phyloP scores from a whole-genome alignment of 1,140 invertebrate species.

The Brachionus rubens region DNA sequence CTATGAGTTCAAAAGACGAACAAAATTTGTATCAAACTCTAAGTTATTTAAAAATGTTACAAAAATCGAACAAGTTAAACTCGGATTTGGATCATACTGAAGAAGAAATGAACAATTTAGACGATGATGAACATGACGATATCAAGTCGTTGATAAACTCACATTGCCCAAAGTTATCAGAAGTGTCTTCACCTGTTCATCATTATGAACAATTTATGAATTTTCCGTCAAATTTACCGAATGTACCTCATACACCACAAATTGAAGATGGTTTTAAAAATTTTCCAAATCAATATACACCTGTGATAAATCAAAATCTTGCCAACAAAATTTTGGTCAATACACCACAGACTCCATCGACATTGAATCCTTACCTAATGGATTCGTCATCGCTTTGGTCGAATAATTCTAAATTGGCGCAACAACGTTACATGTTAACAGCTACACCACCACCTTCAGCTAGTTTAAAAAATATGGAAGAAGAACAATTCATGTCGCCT shows the following conservation, averaged over 20 bases:
- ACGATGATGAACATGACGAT: constrained; percentile 5
- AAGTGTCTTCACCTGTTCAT: constrained; percentile 4
- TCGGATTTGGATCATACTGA: constrained; percentile 18
- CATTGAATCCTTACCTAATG: background rate
- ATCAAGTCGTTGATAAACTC: background rate
- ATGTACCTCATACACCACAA: background rate
- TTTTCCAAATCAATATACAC: background rate
- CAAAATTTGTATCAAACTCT: constrained; percentile 29
- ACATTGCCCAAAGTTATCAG: background rate
- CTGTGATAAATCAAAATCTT: constrained; percentile 7
- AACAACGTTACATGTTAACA: background rate
- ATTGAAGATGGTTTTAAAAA: background rate
- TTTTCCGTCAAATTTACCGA: background rate
- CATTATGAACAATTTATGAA: background rate
- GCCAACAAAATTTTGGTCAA: constrained; percentile 21
- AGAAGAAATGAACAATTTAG: constrained; percentile 7
- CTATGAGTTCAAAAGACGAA: background rate
- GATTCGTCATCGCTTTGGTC: background rate
- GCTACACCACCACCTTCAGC: constrained; percentile 18
- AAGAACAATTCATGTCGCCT: constrained; percentile 24
- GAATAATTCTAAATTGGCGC: background rate
- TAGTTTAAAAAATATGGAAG: constrained; percentile 5
- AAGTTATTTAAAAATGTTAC: constrained; percentile 31
- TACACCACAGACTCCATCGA: constrained; percentile 24
- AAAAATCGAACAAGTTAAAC: constrained; percentile 9